A percentile compares a stretch with the other conserved stretches of the same genome.
Evolutionary conservation across 2,797 vertebrate genomes (phyloP).

Genomic region (Phyllotis vaccarum): DNA sequence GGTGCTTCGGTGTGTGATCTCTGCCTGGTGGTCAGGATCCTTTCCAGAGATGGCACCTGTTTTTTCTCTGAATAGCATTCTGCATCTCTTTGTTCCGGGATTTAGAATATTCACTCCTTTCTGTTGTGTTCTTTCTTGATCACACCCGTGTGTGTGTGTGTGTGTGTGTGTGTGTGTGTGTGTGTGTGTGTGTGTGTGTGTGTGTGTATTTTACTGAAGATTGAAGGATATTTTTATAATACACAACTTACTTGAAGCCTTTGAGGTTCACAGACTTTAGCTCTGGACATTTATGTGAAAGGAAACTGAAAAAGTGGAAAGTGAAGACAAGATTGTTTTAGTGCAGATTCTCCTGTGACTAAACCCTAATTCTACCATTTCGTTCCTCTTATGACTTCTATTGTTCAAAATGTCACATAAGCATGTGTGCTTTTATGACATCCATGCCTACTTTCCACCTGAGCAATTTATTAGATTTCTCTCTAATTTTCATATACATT

Average conservation of each 20-base stretch:
- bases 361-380: background rate
- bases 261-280: background rate
- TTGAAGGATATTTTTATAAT: no score
- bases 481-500: background rate
- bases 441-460: no score
- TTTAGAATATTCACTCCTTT: background rate
- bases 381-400: background rate
- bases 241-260: background rate
- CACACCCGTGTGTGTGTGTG: background rate
- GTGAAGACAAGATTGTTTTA: background rate
- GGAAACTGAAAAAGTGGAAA: background rate
- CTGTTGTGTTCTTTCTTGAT: no score
- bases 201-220: background rate
- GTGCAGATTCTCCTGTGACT: background rate
- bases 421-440: background rate
- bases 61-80: background rate
- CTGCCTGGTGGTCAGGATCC: background rate
- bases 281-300: background rate
- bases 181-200: background rate
- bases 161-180: background rate
- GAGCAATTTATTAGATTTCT: background rate
- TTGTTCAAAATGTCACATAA: background rate
- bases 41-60: no score
- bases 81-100: background rate
- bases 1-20: background rate